Evolutionary conservation across 2,797 vertebrate genomes (phyloP), one percentile per base, ranked within the genome.

Genomic region (Telmatherina bonti): DNA sequence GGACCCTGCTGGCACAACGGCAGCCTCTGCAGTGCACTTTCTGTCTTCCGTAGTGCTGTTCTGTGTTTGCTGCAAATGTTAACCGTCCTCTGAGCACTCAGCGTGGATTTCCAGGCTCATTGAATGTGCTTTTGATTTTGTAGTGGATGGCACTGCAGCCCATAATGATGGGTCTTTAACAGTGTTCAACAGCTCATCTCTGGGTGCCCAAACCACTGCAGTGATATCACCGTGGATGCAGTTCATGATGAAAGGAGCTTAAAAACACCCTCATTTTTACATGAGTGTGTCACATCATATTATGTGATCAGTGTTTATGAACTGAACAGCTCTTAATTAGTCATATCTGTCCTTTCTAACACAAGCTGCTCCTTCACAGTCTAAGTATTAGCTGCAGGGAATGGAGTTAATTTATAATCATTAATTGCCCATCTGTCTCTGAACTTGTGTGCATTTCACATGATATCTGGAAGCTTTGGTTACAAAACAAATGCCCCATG

Each of bases 401-500:
- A 70, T 30, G 30, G 64, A 52, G 58, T 66, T 84, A 30, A 79
- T 80, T 84, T 76, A 8, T 74, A 62, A 78, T 82, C 5, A 27
- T 74, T 81, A 84, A 85, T 79, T 77, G 66, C 76, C 78, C 55
- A 55, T 82, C 76, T 83, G 67, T 49, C 33, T 74, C 54, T 64
- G 45, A 77, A 76, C 38, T 72, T 64, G 72, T 62, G 41, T 47
- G 61, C 71, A 79, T 87, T 80, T 85, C 71, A 31, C 70, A 76
- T 78, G 78, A 83, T 87, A 72, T 58, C 5, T 4, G 29, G 33
- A 38, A 77, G 72, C 70, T 87, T 62, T 72, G 67, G 64, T 78
- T 76, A 81, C 84, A 75, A 84, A 89, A 85, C 88, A 85, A 84
- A 63, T 56, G 31, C 72, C 58, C 63, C 60, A 83, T 91, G 84